Evolutionary conservation across 2,888 invertebrate species (phyloP).

Genomic region (Caenorhabditis sp.): DNA sequence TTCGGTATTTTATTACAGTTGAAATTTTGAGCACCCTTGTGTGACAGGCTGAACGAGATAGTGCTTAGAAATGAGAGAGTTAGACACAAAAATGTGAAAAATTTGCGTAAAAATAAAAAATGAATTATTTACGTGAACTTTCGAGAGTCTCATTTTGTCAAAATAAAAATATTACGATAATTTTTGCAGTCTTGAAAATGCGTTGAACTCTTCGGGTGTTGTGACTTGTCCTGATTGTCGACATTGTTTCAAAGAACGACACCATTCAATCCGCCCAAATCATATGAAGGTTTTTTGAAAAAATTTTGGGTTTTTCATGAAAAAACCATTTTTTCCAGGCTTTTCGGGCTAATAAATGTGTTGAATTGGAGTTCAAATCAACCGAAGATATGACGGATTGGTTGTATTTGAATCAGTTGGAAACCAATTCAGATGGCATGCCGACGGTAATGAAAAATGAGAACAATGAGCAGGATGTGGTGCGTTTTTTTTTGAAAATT

Average conservation of each 20-base stretch:
- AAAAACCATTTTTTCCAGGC: constrained; percentile 11
- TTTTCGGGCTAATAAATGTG: constrained; percentile 21
- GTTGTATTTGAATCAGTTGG: constrained; percentile 37
- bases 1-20: too few relatives aligned
- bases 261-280: constrained; percentile 13
- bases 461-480: not conserved
- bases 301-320: not conserved
- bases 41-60: too few relatives aligned
- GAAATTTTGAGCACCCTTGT: too few relatives aligned
- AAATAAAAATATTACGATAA: too few relatives aligned
- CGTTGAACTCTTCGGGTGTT: constrained; percentile 9
- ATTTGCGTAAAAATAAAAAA: too few relatives aligned
- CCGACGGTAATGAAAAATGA: constrained; percentile 31
- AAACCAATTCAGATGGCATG: constrained; percentile 33
- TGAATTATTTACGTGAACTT: too few relatives aligned
- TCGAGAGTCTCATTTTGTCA: not conserved
- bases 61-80: too few relatives aligned
- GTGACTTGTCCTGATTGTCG: constrained; percentile 32
- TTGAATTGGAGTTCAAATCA: constrained; percentile 29
- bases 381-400: constrained; percentile 20
- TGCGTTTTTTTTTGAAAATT: not conserved
- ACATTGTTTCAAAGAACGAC: constrained; percentile 35
- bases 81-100: too few relatives aligned
- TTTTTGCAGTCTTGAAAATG: constrained; percentile 21
- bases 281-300: constrained; percentile 18